Evolutionary conservation across 2,888 invertebrate species (phyloP).

Genomic region (Cephus pygmeus): DNA sequence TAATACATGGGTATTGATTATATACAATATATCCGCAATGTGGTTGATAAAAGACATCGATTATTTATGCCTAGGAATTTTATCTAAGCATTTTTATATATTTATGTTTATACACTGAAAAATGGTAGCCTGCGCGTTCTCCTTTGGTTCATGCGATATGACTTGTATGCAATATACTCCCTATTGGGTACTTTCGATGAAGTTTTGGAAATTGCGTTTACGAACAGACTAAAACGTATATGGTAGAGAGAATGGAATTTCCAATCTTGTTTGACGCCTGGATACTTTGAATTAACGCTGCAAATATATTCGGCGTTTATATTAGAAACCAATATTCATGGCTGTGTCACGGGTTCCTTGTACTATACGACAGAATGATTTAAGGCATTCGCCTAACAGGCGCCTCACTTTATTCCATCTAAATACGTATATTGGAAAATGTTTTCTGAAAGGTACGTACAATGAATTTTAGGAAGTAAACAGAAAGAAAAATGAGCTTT

Average conservation of each 20-base stretch:
- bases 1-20: neutral
- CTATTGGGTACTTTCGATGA: neutral
- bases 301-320: constrained; percentile 29
- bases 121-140: neutral
- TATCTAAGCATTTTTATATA: neutral
- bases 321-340: constrained; percentile 44
- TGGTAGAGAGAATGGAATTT: constrained; percentile 26
- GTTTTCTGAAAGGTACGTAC: neutral
- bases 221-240: neutral
- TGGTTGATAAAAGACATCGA: neutral
- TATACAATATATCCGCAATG: neutral
- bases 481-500: neutral
- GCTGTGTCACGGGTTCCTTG: constrained; percentile 2
- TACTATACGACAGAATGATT: neutral
- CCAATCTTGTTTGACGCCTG: constrained; percentile 28
- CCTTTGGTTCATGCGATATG: neutral
- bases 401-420: neutral
- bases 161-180: neutral
- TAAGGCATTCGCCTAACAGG: neutral
- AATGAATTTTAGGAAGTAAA: neutral
- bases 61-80: neutral
- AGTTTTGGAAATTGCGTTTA: neutral
- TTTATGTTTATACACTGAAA: neutral
- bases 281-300: constrained; percentile 35
- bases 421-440: neutral